Conservation (phyloP, 2,888 invertebrate genomes). For the Octonoba sinensis region DNA sequence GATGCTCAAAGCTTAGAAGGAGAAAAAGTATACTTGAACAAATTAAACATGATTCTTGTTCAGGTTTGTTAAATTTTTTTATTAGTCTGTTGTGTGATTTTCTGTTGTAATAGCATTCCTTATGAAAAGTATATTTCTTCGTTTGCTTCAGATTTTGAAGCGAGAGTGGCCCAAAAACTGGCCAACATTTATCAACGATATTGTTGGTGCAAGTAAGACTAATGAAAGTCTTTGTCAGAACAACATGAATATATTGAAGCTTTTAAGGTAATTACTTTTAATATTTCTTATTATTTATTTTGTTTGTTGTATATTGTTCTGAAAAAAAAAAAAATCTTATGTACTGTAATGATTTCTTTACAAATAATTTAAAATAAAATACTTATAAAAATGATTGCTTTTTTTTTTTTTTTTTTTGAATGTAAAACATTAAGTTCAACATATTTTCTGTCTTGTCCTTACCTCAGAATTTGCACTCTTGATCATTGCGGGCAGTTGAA, state of each 20-base stretch:
- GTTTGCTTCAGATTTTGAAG: slow-evolving; percentile 83
- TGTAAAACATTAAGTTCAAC: no score
- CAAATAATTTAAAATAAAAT: no score
- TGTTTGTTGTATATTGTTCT: no score
- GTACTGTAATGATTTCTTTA: not conserved
- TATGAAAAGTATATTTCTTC: slow-evolving; percentile 9
- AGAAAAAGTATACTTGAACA: slow-evolving; percentile 96
- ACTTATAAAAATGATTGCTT: no score
- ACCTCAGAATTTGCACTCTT: no score
- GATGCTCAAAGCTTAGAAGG: slow-evolving; percentile 88
- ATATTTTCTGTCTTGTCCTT: no score
- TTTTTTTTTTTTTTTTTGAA: no score
- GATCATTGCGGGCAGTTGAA: no score
- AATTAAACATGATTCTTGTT: slow-evolving; percentile 98
- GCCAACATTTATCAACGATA: slow-evolving; percentile 99
- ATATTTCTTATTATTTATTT: not conserved
- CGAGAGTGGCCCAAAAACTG: slow-evolving; percentile 99
- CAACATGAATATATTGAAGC: slow-evolving; percentile 97
- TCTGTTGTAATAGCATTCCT: slow-evolving; percentile 25
- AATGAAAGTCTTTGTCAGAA: slow-evolving; percentile 99
- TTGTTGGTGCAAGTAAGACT: slow-evolving; percentile 98
- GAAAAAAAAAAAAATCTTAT: not conserved
- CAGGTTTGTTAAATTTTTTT: slow-evolving; percentile 77
- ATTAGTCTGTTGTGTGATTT: slow-evolving; percentile 27
- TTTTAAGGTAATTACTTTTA: slow-evolving; percentile 77